A percentile compares a stretch with the other conserved stretches of the same genome.
Conservation (phyloP, 2,113 vertebrate species). For the Pantherophis guttatus region DNA sequence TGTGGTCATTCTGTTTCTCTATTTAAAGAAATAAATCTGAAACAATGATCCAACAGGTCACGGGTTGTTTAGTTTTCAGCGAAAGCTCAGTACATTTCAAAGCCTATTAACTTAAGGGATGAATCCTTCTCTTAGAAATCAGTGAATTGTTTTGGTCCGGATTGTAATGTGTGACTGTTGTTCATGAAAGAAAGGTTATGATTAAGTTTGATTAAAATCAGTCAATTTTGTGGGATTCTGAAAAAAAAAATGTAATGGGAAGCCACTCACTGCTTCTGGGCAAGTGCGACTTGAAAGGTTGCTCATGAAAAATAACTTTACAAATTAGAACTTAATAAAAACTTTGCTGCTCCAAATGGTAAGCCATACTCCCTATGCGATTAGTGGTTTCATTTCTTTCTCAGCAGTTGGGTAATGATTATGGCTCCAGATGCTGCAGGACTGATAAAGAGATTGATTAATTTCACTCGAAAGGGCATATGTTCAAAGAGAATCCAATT, state of each 20-base stretch:
- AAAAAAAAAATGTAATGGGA: not conserved
- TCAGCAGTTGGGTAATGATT: conserved; percentile 90
- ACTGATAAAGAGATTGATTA: conserved; percentile 97
- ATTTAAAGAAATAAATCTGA: not conserved
- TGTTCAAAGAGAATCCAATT: conserved; percentile 81
- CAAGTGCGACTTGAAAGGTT: conserved; percentile 51
- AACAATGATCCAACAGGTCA: not conserved
- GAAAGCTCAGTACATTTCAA: not conserved
- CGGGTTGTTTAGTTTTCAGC: not conserved
- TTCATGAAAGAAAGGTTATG: conserved; percentile 14
- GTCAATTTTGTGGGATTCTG: conserved; percentile 8
- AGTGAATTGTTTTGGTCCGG: not conserved
- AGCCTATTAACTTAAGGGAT: not conserved
- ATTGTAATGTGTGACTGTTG: conserved; percentile 22
- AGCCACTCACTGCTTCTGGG: conserved; percentile 36
- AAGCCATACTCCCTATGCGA: conserved; percentile 75
- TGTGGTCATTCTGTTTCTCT: not conserved
- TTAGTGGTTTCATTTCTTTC: conserved; percentile 92
- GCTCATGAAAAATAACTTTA: conserved; percentile 73
- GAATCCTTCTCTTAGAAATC: not conserved
- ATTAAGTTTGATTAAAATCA: conserved; percentile 37
- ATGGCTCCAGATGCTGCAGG: conserved; percentile 79
- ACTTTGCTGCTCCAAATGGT: conserved; percentile 69
- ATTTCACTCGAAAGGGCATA: conserved; percentile 88
- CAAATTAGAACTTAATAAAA: conserved; percentile 78